A percentile compares a stretch with the other conserved stretches of the same genome.
Evolutionary conservation across 2,888 invertebrate genomes (phyloP).

Genomic region (Dasysyrphus tricinctus): DNA sequence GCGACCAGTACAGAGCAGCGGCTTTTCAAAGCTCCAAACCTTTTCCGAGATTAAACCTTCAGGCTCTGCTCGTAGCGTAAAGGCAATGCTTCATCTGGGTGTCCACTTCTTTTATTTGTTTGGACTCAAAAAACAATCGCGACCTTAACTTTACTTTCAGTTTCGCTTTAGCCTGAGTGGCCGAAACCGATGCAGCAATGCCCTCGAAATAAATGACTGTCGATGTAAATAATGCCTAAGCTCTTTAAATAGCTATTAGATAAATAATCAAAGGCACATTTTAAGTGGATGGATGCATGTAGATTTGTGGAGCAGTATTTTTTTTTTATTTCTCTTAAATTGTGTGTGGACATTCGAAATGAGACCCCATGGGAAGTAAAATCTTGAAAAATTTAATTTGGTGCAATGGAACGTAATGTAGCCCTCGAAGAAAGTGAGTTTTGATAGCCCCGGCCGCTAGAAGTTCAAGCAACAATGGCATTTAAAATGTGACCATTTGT

Average conservation of each 20-base stretch:
- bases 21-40: constrained; percentile 33
- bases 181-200: constrained; percentile 42
- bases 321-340: constrained; percentile 4
- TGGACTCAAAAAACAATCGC: constrained; percentile 27
- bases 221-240: constrained; percentile 68
- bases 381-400: constrained; percentile 30
- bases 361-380: constrained; percentile 37
- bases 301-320: constrained; percentile 59
- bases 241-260: constrained; percentile 69
- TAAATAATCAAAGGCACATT: constrained; percentile 53
- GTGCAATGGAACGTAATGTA: constrained; percentile 40
- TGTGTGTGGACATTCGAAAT: constrained; percentile 54
- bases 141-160: constrained; percentile 68
- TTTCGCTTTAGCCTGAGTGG: constrained; percentile 34
- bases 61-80: not conserved
- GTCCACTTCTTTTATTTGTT: constrained; percentile 31
- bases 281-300: constrained; percentile 61
- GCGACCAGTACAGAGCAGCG: not conserved
- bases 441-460: constrained; percentile 29
- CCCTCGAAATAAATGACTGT: constrained; percentile 62
- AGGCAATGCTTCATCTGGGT: constrained; percentile 29
- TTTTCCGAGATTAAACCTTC: constrained; percentile 35
- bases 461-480: constrained; percentile 3
- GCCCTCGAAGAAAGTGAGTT: constrained; percentile 60
- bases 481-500: constrained; percentile 18